phyloP scores from a whole-genome alignment of 2,888 invertebrate genomes.

The Campoplex nolae region DNA sequence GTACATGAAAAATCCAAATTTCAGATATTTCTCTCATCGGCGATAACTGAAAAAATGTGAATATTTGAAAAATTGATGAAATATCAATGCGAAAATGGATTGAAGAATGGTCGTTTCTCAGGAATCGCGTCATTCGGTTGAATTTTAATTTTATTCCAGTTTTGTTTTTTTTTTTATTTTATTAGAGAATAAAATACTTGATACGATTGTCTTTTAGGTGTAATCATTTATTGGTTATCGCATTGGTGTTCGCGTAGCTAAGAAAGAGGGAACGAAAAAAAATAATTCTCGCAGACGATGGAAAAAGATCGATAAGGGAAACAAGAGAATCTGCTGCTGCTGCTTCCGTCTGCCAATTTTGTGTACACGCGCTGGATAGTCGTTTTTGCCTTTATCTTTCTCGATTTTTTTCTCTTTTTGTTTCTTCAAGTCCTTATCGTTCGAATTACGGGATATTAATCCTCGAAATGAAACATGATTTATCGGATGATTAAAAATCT shows the following conservation, averaged over 20 bases:
- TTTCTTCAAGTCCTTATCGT: conserved; percentile 25
- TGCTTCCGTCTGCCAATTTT: conserved; percentile 39
- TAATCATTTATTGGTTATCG: conserved; percentile 7
- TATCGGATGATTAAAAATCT: conserved; percentile 12
- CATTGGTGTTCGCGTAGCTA: background rate
- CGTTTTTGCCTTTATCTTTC: background rate
- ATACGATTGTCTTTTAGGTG: background rate
- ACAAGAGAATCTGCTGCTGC: conserved; percentile 46
- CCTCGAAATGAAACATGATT: conserved; percentile 42
- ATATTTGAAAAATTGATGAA: too few species aligned
- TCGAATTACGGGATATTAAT: conserved; percentile 22
- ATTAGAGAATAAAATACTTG: too few species aligned
- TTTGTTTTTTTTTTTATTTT: too few species aligned
- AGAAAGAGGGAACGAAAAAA: background rate
- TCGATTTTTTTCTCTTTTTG: background rate
- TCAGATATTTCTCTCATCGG: too few species aligned
- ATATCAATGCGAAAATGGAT: too few species aligned
- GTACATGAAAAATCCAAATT: background rate
- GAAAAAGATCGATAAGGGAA: conserved; percentile 57
- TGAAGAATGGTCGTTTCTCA: too few species aligned
- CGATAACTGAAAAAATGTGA: too few species aligned
- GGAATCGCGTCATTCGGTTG: too few species aligned
- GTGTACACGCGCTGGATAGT: conserved; percentile 16
- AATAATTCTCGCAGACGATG: conserved; percentile 34
- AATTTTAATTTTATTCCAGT: too few species aligned